Percentiles rank a stretch among this genome's conserved stretches.
These are phyloP conservation scores for Apodemus speciosus DNA, from an alignment of 2,113 vertebrate genomes.

Conservation along the genomic window DNA sequence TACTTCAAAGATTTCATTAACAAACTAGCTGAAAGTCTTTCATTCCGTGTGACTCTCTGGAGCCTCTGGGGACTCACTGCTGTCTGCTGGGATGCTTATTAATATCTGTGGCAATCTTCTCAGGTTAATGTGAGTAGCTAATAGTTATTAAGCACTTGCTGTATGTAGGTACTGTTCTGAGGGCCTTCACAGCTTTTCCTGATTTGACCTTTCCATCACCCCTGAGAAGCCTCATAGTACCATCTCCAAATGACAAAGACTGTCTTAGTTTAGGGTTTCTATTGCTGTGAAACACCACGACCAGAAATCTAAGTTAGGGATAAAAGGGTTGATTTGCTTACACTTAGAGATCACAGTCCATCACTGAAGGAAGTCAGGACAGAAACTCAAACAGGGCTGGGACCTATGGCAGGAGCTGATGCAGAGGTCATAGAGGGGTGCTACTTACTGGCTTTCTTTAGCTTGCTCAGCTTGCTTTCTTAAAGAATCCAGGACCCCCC, in stretches of 20 bases:
- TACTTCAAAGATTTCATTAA: background rate
- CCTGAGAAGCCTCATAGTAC: background rate
- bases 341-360: background rate
- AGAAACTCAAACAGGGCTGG: background rate
- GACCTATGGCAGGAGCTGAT: background rate
- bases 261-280: background rate
- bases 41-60: background rate
- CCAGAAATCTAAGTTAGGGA: background rate
- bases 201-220: background rate
- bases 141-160: background rate
- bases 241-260: background rate
- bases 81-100: background rate
- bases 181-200: background rate
- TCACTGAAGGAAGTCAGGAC: background rate
- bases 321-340: background rate
- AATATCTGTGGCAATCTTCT: background rate
- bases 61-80: background rate
- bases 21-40: conserved; percentile 1
- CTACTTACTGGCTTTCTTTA: background rate
- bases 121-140: background rate
- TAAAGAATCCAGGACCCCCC: background rate
- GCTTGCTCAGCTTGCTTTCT: background rate
- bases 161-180: background rate
- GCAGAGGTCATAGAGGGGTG: background rate
- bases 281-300: background rate